These are phyloP conservation scores for Heliopora coerulea DNA, from an alignment of 92 coral and sea anemone genomes.

Conservation along the genomic window DNA sequence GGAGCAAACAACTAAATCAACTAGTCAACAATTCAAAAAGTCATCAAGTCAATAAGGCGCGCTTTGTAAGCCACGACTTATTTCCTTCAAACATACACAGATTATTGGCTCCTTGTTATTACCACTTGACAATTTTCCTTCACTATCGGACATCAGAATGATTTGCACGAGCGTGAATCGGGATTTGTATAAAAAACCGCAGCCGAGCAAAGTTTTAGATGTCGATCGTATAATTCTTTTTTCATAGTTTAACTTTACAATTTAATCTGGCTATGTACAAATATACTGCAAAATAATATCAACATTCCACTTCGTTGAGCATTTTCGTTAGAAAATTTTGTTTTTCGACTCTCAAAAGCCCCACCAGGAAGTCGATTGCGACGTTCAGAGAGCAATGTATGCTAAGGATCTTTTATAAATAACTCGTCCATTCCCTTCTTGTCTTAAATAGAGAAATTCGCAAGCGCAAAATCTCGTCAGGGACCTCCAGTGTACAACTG, in stretches of 20 bases:
- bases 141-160: too few relatives aligned
- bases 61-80: too few relatives aligned
- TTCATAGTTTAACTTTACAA: background rate
- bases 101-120: too few relatives aligned
- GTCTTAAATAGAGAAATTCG: slow-evolving; percentile 15
- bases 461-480: background rate
- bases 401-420: slow-evolving; percentile 10
- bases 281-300: slow-evolving; percentile 22
- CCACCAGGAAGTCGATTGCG: too few relatives aligned
- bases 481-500: background rate
- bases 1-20: too few relatives aligned
- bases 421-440: background rate
- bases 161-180: too few relatives aligned
- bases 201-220: too few relatives aligned
- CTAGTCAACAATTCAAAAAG: too few relatives aligned
- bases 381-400: slow-evolving; percentile 5
- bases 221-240: background rate
- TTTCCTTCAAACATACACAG: too few relatives aligned
- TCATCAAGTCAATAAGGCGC: too few relatives aligned
- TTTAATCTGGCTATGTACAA: slow-evolving; percentile 21
- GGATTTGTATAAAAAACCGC: too few relatives aligned
- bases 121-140: too few relatives aligned
- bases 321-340: slow-evolving; percentile 41
- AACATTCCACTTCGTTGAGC: slow-evolving; percentile 21
- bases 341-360: background rate